Percentiles rank a stretch among this genome's conserved stretches.
Evolutionary conservation across 2,113 vertebrate genomes (phyloP).

Genomic region (Ptilonorhynchus violaceus): DNA sequence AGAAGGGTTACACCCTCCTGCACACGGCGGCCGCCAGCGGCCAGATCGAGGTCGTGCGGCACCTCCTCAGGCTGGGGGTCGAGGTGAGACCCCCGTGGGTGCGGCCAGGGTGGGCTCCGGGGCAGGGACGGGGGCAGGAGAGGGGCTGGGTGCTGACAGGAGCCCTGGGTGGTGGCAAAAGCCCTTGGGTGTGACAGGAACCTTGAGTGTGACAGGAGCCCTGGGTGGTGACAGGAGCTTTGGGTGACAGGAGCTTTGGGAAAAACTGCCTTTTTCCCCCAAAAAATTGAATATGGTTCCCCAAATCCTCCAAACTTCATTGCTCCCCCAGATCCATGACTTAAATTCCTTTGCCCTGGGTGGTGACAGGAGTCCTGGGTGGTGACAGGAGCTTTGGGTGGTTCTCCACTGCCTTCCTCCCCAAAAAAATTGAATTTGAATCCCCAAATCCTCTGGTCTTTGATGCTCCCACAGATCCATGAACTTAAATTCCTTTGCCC

Average conservation of each 20-base stretch:
- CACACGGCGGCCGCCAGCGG: constrained; percentile 90
- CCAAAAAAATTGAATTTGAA: too few relatives aligned
- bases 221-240: too few relatives aligned
- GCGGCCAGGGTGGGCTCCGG: not conserved
- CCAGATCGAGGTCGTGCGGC: constrained; percentile 86
- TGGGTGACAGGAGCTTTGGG: too few relatives aligned
- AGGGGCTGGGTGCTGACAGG: not conserved
- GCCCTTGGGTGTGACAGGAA: too few relatives aligned
- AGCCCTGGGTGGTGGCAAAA: too few relatives aligned
- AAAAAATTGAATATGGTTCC: too few relatives aligned
- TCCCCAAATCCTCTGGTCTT: not conserved
- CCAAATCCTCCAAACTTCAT: too few relatives aligned
- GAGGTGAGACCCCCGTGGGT: constrained; percentile 76
- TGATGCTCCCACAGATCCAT: not conserved
- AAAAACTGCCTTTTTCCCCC: too few relatives aligned
- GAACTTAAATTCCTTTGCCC: not conserved
- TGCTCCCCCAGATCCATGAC: too few relatives aligned
- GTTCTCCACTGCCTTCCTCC: too few relatives aligned
- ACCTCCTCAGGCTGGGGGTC: constrained; percentile 84
- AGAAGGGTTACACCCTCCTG: constrained; percentile 89
- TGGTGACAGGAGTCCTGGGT: not conserved
- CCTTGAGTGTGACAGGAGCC: too few relatives aligned
- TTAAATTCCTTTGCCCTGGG: too few relatives aligned
- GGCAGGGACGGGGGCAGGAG: not conserved
- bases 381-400: not conserved